Evolutionary conservation across 2,113 vertebrate genomes (phyloP), one percentile per base, ranked within the genome.

Genomic region (Tricholaema leucomelas): DNA sequence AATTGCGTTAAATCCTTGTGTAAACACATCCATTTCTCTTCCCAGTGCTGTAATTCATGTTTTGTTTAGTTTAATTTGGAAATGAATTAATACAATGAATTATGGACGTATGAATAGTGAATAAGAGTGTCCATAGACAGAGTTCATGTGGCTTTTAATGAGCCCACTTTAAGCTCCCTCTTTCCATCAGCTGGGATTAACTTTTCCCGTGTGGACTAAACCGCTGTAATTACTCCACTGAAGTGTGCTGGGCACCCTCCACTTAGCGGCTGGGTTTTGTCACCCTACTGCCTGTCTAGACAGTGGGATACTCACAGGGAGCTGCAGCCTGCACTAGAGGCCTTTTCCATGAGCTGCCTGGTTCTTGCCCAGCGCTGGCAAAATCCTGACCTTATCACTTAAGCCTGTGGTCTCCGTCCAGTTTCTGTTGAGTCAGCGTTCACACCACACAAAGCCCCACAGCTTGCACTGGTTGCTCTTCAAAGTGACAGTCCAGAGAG

Each of bases 11-110:
- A 90, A 88, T 94, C 91, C 92, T 90, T 91, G 87, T 85, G 76
- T 92, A 94, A 92, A 90, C 95, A 86, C 88, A 75, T 90, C 86
- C 85, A 90, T 92, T 95, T 91, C 87, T 61, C 87, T 87, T 94
- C 89, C 85, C 90, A 83, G 82, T 79, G 64, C 88, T 30, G 8
- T 92, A 88, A 95, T 85, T 95, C 69, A 61, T 67, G 75, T 82
- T 94, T 54, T 64, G 75, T 82, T 95, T 54, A 72, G 76, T 91
- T 94, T 93, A 85, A 21, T 89, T 93, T 66, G 75, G 94, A 60
- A 87, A 91, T 61, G 40, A 95, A 95, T 91, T 94, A 15, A 87
- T 93, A 92, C 85, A 87, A 87, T 25, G 67, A 93, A 85, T 91
- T 96, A 92, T 3, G 46, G 87, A 88, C 21, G 3, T 85, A 79